Base-by-base conservation (phyloP, 2,888 invertebrate genomes). In the Eledone cirrhosa region DNA sequence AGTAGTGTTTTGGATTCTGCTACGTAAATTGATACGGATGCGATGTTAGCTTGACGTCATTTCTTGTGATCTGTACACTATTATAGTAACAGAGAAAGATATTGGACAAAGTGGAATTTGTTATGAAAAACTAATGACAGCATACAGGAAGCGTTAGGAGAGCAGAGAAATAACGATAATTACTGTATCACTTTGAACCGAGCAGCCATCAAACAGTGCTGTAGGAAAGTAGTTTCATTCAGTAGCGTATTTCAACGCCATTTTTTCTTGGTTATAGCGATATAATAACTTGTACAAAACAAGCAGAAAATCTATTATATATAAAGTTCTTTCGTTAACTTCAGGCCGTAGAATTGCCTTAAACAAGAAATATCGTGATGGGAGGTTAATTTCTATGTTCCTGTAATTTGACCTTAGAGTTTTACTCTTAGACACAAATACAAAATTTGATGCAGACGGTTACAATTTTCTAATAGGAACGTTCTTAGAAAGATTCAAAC, bases 71-170 rank as follows among this genome's bases (percentile, higher is more conserved):
- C 41, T 41, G 41, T 41, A 11, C 41, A 41, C 41, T 41, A 41
- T 41, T 41, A 41, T 8, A 41, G 11, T 41, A 41, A 41, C 41
- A 41, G 41, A 2, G 41, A 41, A 5, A 41, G 41, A 41, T 41
- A 41, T 41, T 11, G 41, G 41, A 41, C 41, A 41, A 41, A 41
- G 41, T 41, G 31, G 22, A 22, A 72, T 72, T 33, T 72, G 5
- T 72, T 22, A 72, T 72, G 72, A 72, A 72, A 72, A 41, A 72
- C 72, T 72, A 72, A 72, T 72, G 72, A 72, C 72, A 72, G 72
- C 24, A 31, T 31, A 72, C 72, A 72, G 72, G 72, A 72, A 72
- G 72, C 72, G 72, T 72, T 72, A 72, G 31, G 72, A 72, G 33
- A 41, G 41, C 72, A 72, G 33, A 41, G 41, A 72, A 72, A 72